Conservation (phyloP, 2,888 invertebrate species). For the Pomacea canaliculata region DNA sequence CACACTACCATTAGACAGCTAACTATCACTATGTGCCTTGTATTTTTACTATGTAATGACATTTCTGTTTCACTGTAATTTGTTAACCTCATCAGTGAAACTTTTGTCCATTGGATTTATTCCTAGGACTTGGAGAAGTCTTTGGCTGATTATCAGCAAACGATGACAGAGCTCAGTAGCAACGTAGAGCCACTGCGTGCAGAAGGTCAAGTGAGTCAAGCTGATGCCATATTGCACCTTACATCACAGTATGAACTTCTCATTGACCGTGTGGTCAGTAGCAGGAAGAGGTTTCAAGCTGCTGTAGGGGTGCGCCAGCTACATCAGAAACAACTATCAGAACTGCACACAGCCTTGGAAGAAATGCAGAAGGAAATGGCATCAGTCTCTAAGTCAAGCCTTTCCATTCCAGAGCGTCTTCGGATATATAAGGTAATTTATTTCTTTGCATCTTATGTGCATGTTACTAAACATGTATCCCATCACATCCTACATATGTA, state of each 20-base stretch:
- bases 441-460: background rate
- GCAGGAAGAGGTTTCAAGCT: slow-evolving; percentile 77
- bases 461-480: background rate
- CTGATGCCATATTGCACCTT: slow-evolving; percentile 83
- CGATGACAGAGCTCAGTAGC: slow-evolving; percentile 44
- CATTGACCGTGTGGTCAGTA: slow-evolving; percentile 84
- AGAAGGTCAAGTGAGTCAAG: slow-evolving; percentile 73
- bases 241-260: slow-evolving; percentile 87
- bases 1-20: too few relatives aligned
- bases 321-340: slow-evolving; percentile 77
- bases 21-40: too few relatives aligned
- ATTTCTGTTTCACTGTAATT: too few relatives aligned
- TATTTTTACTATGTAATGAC: too few relatives aligned
- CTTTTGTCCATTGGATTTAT: too few relatives aligned
- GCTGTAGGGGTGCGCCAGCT: slow-evolving; percentile 86
- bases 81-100: too few relatives aligned
- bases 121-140: slow-evolving; percentile 62
- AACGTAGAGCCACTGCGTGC: slow-evolving; percentile 78
- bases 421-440: slow-evolving; percentile 55
- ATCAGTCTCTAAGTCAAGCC: slow-evolving; percentile 40
- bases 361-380: slow-evolving; percentile 51
- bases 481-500: background rate
- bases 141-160: slow-evolving; percentile 53
- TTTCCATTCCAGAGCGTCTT: slow-evolving; percentile 52
- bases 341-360: slow-evolving; percentile 45